phyloP scores from a whole-genome alignment of 30 jellyfish, hydroid and myxozoan genomes.

The Hydractinia symbiolongicarpus region DNA sequence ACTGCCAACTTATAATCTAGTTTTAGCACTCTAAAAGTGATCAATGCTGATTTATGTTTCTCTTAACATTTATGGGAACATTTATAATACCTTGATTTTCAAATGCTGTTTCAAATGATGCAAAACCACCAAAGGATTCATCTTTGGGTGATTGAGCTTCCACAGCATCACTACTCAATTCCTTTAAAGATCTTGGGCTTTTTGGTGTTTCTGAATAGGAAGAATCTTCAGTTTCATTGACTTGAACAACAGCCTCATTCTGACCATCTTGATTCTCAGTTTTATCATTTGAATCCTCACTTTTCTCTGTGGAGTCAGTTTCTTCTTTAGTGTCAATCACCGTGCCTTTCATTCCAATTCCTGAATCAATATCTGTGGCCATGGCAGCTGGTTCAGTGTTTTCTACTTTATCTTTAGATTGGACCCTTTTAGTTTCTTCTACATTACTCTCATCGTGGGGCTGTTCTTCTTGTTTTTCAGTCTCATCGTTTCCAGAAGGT shows the following conservation, averaged over 20 bases:
- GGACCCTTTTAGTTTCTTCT: not conserved
- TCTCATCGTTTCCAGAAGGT: conserved; percentile 32
- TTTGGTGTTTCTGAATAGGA: not conserved
- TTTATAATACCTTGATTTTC: not conserved
- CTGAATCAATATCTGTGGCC: too few species aligned
- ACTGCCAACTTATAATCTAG: too few species aligned
- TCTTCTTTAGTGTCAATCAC: too few species aligned
- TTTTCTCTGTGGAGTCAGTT: too few species aligned
- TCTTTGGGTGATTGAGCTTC: not conserved
- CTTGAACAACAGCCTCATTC: not conserved
- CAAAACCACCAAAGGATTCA: conserved; percentile 1
- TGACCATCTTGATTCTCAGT: not conserved
- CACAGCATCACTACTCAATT: not conserved
- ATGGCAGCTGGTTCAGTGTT: too few species aligned
- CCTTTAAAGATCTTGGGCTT: conserved; percentile 18
- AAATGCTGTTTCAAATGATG: conserved; percentile 4
- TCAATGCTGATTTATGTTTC: too few species aligned
- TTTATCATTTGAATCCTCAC: too few species aligned
- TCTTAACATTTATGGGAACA: too few species aligned
- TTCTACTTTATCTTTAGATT: too few species aligned
- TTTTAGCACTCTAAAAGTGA: too few species aligned
- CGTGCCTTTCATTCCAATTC: too few species aligned
- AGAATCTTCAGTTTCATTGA: not conserved
- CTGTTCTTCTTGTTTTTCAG: conserved; percentile 8
- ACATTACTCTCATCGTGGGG: not conserved